Percentiles rank a stretch among this genome's conserved stretches.
phyloP scores from a whole-genome alignment of 1,140 invertebrate species.

The Zaprionus davidi region DNA sequence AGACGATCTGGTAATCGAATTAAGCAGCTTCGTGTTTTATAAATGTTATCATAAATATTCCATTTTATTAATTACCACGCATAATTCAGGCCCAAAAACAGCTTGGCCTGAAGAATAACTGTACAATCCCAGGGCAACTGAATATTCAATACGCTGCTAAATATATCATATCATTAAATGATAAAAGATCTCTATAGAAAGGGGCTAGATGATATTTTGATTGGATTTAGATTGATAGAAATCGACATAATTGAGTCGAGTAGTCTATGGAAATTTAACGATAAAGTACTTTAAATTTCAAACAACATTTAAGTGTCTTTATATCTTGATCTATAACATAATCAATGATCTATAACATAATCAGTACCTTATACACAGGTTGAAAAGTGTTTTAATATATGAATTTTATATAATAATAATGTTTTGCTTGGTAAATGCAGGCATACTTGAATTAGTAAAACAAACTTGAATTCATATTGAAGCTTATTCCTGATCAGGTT shows the following conservation, averaged over 20 bases:
- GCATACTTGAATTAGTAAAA: too few relatives aligned
- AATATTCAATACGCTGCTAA: slow-evolving; percentile 15
- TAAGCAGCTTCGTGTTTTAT: slow-evolving; percentile 82
- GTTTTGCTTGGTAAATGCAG: too few relatives aligned
- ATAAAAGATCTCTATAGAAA: background rate
- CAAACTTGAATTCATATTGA: too few relatives aligned
- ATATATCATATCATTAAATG: slow-evolving; percentile 7
- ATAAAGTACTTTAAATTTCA: background rate
- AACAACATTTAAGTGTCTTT: background rate
- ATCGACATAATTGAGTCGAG: background rate
- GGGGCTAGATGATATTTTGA: background rate
- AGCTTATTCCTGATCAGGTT: too few relatives aligned
- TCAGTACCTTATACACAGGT: too few relatives aligned
- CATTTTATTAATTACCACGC: slow-evolving; percentile 82
- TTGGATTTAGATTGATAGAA: slow-evolving; percentile 2
- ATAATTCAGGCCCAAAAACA: slow-evolving; percentile 65
- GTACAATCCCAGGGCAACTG: background rate
- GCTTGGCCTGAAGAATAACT: background rate
- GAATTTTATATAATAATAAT: too few relatives aligned
- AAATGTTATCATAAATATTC: slow-evolving; percentile 83
- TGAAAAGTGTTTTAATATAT: too few relatives aligned
- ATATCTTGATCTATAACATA: background rate
- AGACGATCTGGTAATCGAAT: slow-evolving; percentile 73
- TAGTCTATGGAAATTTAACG: background rate
- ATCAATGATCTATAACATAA: background rate